These are phyloP conservation scores for Hypomecis atomaria DNA, from an alignment of 2,888 invertebrate species.

Conservation along the genomic window DNA sequence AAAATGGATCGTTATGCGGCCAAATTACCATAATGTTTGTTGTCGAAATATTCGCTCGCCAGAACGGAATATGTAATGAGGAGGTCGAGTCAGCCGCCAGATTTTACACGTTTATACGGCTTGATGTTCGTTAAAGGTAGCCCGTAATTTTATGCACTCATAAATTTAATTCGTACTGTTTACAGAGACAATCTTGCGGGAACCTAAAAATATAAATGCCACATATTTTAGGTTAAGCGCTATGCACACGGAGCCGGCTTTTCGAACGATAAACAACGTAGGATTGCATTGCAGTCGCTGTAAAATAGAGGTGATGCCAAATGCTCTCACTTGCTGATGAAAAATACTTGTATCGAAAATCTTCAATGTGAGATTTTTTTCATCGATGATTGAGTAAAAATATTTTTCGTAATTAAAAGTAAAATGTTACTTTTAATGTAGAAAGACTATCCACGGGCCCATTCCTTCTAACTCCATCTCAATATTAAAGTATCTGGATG, in stretches of 20 bases:
- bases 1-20: conserved; percentile 77
- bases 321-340: too few species aligned
- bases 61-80: conserved; percentile 78
- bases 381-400: too few species aligned
- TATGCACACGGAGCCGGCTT: conserved; percentile 21
- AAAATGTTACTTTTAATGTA: too few species aligned
- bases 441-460: conserved; percentile 2
- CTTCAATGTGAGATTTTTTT: too few species aligned
- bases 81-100: conserved; percentile 65
- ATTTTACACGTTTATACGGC: conserved; percentile 68
- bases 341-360: too few species aligned
- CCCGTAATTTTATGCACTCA: conserved; percentile 68
- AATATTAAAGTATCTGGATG: conserved; percentile 29
- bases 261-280: neutral
- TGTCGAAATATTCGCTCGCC: conserved; percentile 78
- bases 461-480: conserved; percentile 19
- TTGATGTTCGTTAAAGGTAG: conserved; percentile 69
- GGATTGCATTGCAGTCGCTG: too few species aligned
- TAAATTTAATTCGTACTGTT: conserved; percentile 67
- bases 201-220: conserved; percentile 39
- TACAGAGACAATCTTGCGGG: conserved; percentile 50
- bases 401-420: too few species aligned
- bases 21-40: conserved; percentile 81
- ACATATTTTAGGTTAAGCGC: conserved; percentile 27
- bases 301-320: too few species aligned